Percentiles rank a stretch among this genome's conserved stretches.
These are phyloP conservation scores for Meteorus colon DNA, from an alignment of 2,888 invertebrate genomes.

Conservation along the genomic window DNA sequence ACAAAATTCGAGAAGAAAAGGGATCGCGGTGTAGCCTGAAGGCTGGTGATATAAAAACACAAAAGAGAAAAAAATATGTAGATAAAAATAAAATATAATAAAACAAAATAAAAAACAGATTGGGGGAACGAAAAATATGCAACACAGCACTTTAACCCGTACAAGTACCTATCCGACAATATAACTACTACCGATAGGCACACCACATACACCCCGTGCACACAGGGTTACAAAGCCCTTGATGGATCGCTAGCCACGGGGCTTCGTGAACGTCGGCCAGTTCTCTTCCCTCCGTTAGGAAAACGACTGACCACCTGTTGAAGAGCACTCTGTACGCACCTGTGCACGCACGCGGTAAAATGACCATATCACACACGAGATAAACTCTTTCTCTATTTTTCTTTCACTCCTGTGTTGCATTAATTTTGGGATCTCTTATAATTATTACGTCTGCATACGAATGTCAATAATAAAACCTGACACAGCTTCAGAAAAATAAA, in stretches of 20 bases:
- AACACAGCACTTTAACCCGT: constrained; percentile 35
- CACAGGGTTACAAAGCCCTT: constrained; percentile 69
- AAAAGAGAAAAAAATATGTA: not conserved
- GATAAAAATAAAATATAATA: constrained; percentile 16
- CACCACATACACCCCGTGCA: constrained; percentile 51
- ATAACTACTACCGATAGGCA: constrained; percentile 54
- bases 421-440: constrained; percentile 8
- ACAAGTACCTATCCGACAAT: constrained; percentile 34
- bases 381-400: constrained; percentile 19
- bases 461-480: not conserved
- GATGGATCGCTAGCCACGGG: constrained; percentile 72
- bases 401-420: not conserved
- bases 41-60: constrained; percentile 31
- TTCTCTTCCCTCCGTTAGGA: constrained; percentile 34
- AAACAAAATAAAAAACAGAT: constrained; percentile 16
- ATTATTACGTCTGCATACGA: constrained; percentile 18
- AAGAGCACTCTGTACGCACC: constrained; percentile 66
- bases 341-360: constrained; percentile 64
- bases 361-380: not conserved
- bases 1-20: constrained; percentile 10
- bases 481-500: not conserved
- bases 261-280: constrained; percentile 56
- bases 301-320: constrained; percentile 71
- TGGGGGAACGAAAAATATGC: constrained; percentile 18
- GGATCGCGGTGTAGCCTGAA: constrained; percentile 23